Conservation (phyloP, 92 coral and sea anemone species). For the Pocillopora meandrina region DNA sequence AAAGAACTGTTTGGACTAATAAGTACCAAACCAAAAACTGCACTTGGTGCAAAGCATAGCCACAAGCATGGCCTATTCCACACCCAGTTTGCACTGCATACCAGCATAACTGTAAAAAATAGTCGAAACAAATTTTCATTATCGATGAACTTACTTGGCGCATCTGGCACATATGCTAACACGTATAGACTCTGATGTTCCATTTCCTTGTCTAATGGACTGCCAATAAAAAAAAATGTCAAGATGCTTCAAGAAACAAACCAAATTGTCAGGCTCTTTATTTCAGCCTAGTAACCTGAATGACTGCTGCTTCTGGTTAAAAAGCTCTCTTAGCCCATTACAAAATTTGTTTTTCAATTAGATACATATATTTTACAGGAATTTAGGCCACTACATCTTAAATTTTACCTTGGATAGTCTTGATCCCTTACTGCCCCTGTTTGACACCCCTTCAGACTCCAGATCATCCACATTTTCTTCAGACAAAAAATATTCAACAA, state of each 20-base stretch:
- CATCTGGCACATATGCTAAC: constrained; percentile 98
- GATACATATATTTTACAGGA: neutral
- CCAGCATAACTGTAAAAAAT: neutral
- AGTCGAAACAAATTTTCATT: neutral
- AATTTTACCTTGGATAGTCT: constrained; percentile 71
- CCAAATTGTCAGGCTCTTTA: no score
- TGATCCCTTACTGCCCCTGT: constrained; percentile 54
- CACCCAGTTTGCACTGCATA: neutral
- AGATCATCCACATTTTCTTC: constrained; percentile 77
- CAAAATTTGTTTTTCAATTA: no score
- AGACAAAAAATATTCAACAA: neutral
- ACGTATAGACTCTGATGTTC: constrained; percentile 65
- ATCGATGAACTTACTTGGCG: constrained; percentile 70
- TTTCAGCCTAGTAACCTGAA: no score
- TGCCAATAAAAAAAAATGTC: constrained; percentile 7
- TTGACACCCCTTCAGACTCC: constrained; percentile 78
- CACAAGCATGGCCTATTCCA: no score
- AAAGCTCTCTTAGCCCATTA: no score
- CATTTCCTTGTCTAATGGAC: constrained; percentile 54
- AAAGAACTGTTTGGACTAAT: no score
- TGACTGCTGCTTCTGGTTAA: no score
- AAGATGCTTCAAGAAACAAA: neutral
- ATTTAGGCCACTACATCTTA: neutral
- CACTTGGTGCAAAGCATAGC: no score
- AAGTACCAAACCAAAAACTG: no score